A percentile compares a stretch with the other conserved stretches of the same genome.
Conservation (phyloP, 1,140 invertebrate species). For the Papilio machaon region DNA sequence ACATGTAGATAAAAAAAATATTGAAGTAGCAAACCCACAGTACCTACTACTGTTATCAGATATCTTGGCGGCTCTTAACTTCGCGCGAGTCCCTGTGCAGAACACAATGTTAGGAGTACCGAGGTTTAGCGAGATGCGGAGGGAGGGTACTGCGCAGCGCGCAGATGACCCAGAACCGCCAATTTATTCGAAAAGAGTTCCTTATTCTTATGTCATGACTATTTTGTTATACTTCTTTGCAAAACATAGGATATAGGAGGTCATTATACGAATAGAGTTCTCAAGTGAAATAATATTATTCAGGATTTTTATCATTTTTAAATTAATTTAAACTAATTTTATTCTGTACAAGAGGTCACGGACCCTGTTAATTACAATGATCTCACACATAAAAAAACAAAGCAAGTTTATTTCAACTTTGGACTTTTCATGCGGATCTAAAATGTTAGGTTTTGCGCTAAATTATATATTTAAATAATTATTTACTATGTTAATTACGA, state of each 20-base stretch:
- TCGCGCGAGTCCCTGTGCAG: too few species aligned
- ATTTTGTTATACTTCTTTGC: too few species aligned
- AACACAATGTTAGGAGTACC: too few species aligned
- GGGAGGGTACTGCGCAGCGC: too few species aligned
- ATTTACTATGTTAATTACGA: background rate
- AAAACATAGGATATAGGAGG: background rate
- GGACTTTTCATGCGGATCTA: constrained; percentile 29
- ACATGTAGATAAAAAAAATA: too few species aligned
- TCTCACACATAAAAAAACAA: constrained; percentile 33
- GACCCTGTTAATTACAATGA: constrained; percentile 29
- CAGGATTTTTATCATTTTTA: constrained; percentile 22
- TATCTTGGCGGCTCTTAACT: too few species aligned
- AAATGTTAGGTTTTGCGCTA: background rate
- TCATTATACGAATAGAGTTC: background rate
- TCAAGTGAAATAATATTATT: background rate
- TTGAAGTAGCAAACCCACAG: background rate
- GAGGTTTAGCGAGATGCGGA: too few species aligned
- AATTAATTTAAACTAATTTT: constrained; percentile 1
- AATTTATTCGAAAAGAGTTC: too few species aligned
- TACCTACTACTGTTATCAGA: too few species aligned
- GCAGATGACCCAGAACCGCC: too few species aligned
- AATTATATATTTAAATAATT: background rate
- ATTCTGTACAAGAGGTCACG: constrained; percentile 15
- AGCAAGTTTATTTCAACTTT: constrained; percentile 35
- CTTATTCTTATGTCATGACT: too few species aligned